These are phyloP conservation scores for Aptenodytes forsteri DNA, from an alignment of 2,113 vertebrate genomes.

Conservation along the genomic window DNA sequence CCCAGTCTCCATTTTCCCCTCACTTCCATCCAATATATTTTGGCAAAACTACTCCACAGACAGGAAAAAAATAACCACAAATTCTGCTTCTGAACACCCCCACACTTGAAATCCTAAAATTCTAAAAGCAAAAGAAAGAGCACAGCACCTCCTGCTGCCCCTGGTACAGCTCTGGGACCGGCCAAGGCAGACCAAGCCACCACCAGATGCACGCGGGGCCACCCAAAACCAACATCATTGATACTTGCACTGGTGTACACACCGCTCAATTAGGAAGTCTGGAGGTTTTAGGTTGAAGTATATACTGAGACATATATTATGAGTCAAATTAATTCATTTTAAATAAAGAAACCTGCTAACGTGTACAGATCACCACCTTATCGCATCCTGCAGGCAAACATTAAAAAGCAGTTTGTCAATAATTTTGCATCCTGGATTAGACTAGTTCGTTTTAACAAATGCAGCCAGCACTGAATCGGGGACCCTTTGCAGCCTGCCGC, in stretches of 20 bases:
- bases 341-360: neutral
- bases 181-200: fast-evolving
- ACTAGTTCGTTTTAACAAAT: fast-evolving
- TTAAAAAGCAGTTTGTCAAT: neutral
- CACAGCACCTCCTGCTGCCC: neutral
- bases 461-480: neutral
- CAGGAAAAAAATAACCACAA: neutral
- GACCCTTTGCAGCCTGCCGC: fast-evolving
- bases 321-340: neutral
- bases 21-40: neutral
- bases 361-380: neutral
- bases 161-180: fast-evolving
- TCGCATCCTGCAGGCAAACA: fast-evolving
- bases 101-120: neutral
- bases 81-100: neutral
- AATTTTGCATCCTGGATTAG: neutral
- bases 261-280: fast-evolving
- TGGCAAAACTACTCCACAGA: neutral
- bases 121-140: neutral
- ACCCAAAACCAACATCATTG: neutral
- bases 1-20: neutral
- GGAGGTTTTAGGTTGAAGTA: neutral
- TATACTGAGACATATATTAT: fast-evolving
- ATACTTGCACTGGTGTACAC: neutral
- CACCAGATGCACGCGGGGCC: fast-evolving